Evolutionary conservation across 1,140 invertebrate genomes (phyloP).

Genomic region (Battus philenor): DNA sequence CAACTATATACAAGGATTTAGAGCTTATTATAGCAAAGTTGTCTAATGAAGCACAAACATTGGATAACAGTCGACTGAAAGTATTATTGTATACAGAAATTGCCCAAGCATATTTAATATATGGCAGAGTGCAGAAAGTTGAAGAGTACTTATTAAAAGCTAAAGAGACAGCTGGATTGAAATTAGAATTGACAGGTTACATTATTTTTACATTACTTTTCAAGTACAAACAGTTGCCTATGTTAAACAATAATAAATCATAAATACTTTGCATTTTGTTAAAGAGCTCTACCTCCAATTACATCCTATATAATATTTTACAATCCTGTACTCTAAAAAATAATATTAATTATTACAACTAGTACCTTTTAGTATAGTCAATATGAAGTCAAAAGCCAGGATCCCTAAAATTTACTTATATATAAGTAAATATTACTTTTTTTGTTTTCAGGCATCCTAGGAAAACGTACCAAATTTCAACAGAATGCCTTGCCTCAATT

Average conservation of each 20-base stretch:
- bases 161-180: conserved; percentile 78
- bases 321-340: no score
- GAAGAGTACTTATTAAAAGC: conserved; percentile 82
- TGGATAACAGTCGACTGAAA: conserved; percentile 71
- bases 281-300: no score
- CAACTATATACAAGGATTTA: conserved; percentile 78
- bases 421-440: no score
- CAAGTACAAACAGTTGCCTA: no score
- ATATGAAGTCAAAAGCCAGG: no score
- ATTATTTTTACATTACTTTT: neutral
- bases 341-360: no score
- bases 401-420: no score
- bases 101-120: conserved; percentile 84
- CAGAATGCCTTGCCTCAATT: conserved; percentile 88
- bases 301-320: no score
- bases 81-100: conserved; percentile 85
- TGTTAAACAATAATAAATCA: no score
- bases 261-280: no score
- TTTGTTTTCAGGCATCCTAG: conserved; percentile 81
- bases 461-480: conserved; percentile 94
- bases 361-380: no score
- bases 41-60: conserved; percentile 52
- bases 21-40: conserved; percentile 77
- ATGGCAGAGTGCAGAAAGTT: conserved; percentile 82
- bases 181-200: conserved; percentile 79